Evolutionary conservation across 1,140 invertebrate species (phyloP), one percentile per base, ranked within the genome.

Genomic region (Vanessa atalanta): DNA sequence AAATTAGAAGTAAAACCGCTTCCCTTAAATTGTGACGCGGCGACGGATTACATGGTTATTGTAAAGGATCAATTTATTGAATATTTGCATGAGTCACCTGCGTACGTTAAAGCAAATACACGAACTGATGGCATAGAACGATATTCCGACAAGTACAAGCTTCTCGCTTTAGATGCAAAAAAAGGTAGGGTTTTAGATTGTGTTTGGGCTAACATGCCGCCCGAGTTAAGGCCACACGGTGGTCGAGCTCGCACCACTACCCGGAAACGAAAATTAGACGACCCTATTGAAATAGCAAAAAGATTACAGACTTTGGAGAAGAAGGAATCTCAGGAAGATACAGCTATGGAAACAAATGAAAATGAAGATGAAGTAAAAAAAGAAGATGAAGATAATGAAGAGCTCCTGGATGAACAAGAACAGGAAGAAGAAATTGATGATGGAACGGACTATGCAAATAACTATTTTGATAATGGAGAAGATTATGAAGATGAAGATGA

Each of bases 401-500:
- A 89, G 43, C 67, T 92, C 47, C 89, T 91, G 75, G 93, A 93
- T 78, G 93, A 93, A 79, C 86, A 92, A 55, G 93, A 93, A 75
- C 88, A 90, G 72, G 93, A 93, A 63, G 84, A 90, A 67, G 93
- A 93, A 78, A 86, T 93, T 74, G 93, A 93, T 85, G 93, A 93
- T 86, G 92, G 92, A 57, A 93, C 93, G 70, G 93, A 93, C 65
- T 97, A 97, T 91, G 95, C 95, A 3, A 96, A 96, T 81, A 96
- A 95, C 85, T 97, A 97, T 84, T 98, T 97, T 89, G 97, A 98
- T 87, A 97, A 97, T 92, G 97, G 97, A 15, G 97, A 98, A 91
- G 95, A 94, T 37, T 97, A 96, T 88, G 95, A 97, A 81, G 97
- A 97, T 79, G 97, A 97, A 80, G 97, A 97, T 86, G 97, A 98